A percentile compares a stretch with the other conserved stretches of the same genome.
These are phyloP conservation scores for Pantherophis vulpinus DNA, from an alignment of 2,797 vertebrate genomes.

Conservation along the genomic window DNA sequence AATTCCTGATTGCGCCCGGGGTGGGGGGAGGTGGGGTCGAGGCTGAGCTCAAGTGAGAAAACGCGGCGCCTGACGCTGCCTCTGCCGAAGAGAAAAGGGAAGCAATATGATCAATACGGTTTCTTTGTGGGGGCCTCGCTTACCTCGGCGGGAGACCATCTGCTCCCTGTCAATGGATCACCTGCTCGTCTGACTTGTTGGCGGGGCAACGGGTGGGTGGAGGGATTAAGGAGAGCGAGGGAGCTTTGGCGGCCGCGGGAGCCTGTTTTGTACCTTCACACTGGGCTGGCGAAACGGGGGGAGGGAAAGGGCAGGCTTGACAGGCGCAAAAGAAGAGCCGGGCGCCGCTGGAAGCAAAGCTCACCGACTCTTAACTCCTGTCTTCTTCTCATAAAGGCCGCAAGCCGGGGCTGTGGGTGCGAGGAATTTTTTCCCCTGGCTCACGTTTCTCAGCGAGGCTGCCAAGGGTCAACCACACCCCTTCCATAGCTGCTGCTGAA, in stretches of 20 bases:
- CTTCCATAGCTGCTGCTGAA: not conserved
- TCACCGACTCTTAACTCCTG: not conserved
- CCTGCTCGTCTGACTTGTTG: conserved; percentile 94
- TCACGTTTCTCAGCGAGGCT: not conserved
- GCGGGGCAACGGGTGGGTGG: conserved; percentile 80
- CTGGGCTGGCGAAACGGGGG: not conserved
- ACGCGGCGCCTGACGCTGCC: conserved; percentile 56
- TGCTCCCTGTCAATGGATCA: conserved; percentile 99
- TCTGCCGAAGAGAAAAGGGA: conserved; percentile 70
- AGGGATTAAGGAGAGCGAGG: conserved; percentile 79
- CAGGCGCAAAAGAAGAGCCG: not conserved
- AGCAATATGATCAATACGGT: conserved; percentile 89
- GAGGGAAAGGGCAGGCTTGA: not conserved
- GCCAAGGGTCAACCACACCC: not conserved
- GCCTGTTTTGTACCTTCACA: conserved; percentile 22
- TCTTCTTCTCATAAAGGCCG: not conserved
- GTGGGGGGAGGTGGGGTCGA: not conserved
- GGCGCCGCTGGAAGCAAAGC: not conserved
- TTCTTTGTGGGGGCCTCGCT: conserved; percentile 86
- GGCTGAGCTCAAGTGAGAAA: conserved; percentile 54
- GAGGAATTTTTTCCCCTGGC: not conserved
- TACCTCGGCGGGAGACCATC: conserved; percentile 97
- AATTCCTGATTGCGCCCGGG: conserved; percentile 1
- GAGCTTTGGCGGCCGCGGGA: conserved; percentile 14
- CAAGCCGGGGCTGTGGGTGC: not conserved